Percentiles rank a stretch among this genome's conserved stretches.
Conservation (phyloP, 2,797 vertebrate genomes). For the Mormyrus proboscirostris region DNA sequence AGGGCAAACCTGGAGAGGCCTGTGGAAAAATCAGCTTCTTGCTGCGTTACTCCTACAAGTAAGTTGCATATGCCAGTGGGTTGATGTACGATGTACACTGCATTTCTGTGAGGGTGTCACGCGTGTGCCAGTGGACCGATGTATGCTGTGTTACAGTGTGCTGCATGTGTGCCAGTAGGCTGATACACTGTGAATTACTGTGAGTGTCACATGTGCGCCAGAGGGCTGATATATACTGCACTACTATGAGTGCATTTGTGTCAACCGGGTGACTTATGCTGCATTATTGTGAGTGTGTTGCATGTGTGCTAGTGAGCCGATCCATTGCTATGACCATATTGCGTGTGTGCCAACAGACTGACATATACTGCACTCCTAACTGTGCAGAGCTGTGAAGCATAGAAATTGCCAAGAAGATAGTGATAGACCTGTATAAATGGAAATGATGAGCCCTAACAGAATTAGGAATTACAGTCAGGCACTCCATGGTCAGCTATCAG, state of each 20-base stretch:
- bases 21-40: slow-evolving; percentile 87
- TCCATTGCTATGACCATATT: too few species aligned
- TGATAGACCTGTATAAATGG: background rate
- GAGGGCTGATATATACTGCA: background rate
- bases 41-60: slow-evolving; percentile 81
- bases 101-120: background rate
- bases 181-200: slow-evolving; percentile 67
- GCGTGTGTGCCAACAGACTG: background rate
- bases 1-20: slow-evolving; percentile 63
- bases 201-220: slow-evolving; percentile 42
- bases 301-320: background rate
- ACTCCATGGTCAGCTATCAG: slow-evolving; percentile 20
- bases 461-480: slow-evolving; percentile 29
- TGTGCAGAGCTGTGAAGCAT: background rate
- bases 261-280: background rate
- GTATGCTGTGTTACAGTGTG: slow-evolving; percentile 72
- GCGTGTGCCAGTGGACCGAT: background rate
- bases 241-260: background rate
- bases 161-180: slow-evolving; percentile 23
- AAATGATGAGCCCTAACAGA: slow-evolving; percentile 17
- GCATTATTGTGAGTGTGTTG: background rate
- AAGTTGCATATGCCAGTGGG: slow-evolving; percentile 30
- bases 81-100: background rate
- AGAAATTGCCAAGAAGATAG: background rate
- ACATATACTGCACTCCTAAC: background rate